Conservation (phyloP, 2,888 invertebrate species). For the Melikaiella ostensackeni region DNA sequence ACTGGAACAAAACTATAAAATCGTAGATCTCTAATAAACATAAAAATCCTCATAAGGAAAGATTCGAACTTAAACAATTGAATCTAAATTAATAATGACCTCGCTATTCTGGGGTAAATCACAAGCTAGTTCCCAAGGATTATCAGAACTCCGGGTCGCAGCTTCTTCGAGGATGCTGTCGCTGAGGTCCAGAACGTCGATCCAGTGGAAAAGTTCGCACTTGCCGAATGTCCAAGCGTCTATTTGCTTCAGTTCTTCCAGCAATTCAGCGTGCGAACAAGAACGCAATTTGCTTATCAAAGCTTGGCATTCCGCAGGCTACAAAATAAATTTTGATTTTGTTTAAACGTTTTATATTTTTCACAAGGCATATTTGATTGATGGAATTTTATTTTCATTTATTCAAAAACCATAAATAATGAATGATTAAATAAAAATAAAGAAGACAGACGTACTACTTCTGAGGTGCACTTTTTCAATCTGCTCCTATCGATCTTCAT, state of each 20-base stretch:
- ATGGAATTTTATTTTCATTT: slow-evolving; percentile 31
- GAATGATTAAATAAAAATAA: background rate
- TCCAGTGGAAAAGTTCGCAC: slow-evolving; percentile 93
- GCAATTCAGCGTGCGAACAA: slow-evolving; percentile 83
- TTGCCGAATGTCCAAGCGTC: slow-evolving; percentile 92
- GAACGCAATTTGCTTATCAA: slow-evolving; percentile 86
- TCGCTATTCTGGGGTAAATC: slow-evolving; percentile 83
- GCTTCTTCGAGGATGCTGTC: slow-evolving; percentile 87
- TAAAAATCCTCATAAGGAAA: no score
- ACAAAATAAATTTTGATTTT: slow-evolving; percentile 49
- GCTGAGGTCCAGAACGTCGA: slow-evolving; percentile 88
- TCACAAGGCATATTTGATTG: background rate
- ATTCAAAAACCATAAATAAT: background rate
- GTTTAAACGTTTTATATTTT: background rate
- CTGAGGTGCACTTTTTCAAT: slow-evolving; percentile 90
- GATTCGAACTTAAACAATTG: no score
- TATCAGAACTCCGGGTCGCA: slow-evolving; percentile 81
- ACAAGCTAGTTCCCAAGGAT: slow-evolving; percentile 86
- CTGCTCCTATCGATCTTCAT: slow-evolving; percentile 92
- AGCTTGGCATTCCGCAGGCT: slow-evolving; percentile 86
- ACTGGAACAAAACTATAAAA: background rate
- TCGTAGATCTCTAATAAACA: no score
- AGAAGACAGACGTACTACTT: slow-evolving; percentile 80
- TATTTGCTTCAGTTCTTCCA: slow-evolving; percentile 84
- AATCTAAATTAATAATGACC: slow-evolving; percentile 70